Evolutionary conservation across 2,888 invertebrate species (phyloP), one percentile per base, ranked within the genome.

Genomic region (Parapristionchus giblindavisi): DNA sequence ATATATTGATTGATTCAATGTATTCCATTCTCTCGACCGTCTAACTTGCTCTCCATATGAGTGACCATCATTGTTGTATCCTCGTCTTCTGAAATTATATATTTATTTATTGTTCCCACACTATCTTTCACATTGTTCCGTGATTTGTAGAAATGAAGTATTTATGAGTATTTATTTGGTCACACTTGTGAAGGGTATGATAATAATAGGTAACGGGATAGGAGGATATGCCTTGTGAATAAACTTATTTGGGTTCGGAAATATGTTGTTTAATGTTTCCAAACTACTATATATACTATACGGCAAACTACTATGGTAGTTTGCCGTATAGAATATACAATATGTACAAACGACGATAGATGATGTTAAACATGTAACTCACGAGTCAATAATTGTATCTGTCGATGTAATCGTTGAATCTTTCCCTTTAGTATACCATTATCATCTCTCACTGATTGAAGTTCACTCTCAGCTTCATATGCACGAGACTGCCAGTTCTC

Each of bases 371-470:
- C 6, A 54, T 32, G 8, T 6, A 27, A 72, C 72, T 58, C 0
- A 72, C 72, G 72, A 32, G 72, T 60, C 11, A 72, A 27, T 32
- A 72, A 32, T 32, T 29, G 21, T 34, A 72, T 58, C 72, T 72
- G 72, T 72, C 72, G 40, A 60, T 72, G 43, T 11, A 72, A 24
- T 72, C 72, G 58, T 60, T 43, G 58, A 14, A 72, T 72, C 72
- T 72, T 72, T 17, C 60, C 72, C 60, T 72, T 72, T 58, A 72
- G 72, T 32, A 60, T 60, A 21, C 72, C 58, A 60, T 72, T 72
- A 17, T 72, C 72, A 29, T 72, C 72, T 48, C 72, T 72, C 4
- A 60, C 6, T 43, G 72, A 72, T 34, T 72, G 72, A 29, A 72
- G 14, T 38, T 72, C 72, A 43, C 34, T 48, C 60, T 72, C 72